Base-by-base conservation (phyloP, 2,888 invertebrate genomes). In the Agonopterix alstromeriana region DNA sequence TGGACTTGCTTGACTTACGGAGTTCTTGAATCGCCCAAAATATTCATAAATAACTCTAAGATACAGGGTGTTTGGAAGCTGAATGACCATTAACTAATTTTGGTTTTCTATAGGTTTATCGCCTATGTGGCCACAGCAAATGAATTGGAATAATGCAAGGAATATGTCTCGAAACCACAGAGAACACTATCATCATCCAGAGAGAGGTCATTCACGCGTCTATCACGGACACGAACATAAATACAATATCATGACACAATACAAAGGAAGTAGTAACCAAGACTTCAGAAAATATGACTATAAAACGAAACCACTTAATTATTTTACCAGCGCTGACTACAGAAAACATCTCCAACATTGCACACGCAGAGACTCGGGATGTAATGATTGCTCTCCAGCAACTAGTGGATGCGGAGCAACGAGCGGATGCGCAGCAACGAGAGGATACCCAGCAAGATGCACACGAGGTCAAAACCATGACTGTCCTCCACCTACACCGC, bases 131-230 rank as follows among this genome's bases (percentile, higher is more conserved):
- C 27, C 5, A 5, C 27, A 27, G 7, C 27, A 27, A 5, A 27
- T 27, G 27, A 27, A 27, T 27, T 27, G 27, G 27, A 27, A 27
- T 27, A 27, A 27, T 27, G 27, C 27, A 27, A 27, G 5, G 27
- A 27, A 27, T 27, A 27, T 27, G 27, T 27, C 27, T 27, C 27
- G 27, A 7, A 7, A 27, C 27, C 27, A 27, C 5, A 27, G 27
- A 27, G 42, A 10, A 42, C 42, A 42, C 10, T 14, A 42, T 8
- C 11, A 65, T 46, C 67, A 69, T 44, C 65, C 78, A 48, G 74
- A 78, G 47, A 73, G 67, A 51, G 77, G 75, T 1, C 75, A 78
- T 54, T 75, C 79, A 3, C 71, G 68, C 45, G 58, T 79, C 38
- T 69, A 81, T 48, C 77, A 81, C 46, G 72, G 71, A 7, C 61